Percentiles rank a stretch among this genome's conserved stretches.
Conservation (phyloP, 1,140 invertebrate genomes). For the Rhopalosiphum maidis region DNA sequence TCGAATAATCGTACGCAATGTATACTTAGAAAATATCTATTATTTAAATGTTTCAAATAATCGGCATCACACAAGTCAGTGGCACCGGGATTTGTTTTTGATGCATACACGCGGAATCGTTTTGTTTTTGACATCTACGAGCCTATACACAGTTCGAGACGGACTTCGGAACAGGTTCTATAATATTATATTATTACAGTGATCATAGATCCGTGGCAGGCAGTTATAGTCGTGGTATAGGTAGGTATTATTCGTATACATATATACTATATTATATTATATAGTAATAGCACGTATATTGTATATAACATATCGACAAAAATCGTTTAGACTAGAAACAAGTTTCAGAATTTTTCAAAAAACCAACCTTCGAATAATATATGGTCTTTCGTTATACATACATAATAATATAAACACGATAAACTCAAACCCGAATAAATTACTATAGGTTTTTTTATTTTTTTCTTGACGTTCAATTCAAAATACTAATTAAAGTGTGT, state of each 20-base stretch:
- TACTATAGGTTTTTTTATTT: neutral
- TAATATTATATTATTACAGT: neutral
- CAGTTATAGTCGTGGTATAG: neutral
- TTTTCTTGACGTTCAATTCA: neutral
- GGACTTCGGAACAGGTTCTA: constrained; percentile 23
- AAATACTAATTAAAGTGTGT: constrained; percentile 3
- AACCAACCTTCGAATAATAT: constrained; percentile 6
- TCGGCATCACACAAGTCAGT: neutral
- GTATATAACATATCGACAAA: constrained; percentile 16
- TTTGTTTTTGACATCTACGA: constrained; percentile 2
- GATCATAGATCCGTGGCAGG: constrained; percentile 21
- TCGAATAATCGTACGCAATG: neutral
- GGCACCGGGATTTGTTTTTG: neutral
- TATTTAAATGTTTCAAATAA: neutral
- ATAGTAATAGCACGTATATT: neutral
- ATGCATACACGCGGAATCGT: neutral
- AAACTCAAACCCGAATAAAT: constrained; percentile 36
- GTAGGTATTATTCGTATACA: too few species aligned
- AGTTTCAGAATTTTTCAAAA: constrained; percentile 8
- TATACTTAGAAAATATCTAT: neutral
- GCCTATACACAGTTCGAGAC: neutral
- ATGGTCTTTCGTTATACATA: neutral
- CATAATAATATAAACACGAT: neutral
- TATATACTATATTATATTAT: neutral
- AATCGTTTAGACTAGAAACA: constrained; percentile 13